Conservation (phyloP, 2,888 invertebrate species). For the Poecilus cupreus region DNA sequence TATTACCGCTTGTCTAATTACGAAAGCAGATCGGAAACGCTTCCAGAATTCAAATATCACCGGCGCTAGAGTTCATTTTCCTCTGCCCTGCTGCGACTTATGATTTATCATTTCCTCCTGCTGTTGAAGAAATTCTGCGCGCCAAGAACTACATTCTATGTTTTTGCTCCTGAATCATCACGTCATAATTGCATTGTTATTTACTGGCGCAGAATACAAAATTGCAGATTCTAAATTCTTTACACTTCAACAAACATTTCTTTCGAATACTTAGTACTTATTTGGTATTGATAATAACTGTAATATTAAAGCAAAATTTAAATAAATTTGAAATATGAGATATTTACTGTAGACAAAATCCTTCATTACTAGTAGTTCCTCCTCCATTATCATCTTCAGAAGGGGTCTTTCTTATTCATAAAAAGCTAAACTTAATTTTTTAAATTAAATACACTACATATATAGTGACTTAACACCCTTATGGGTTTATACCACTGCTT, state of each 20-base stretch:
- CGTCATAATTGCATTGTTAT: conserved; percentile 20
- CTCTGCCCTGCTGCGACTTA: conserved; percentile 18
- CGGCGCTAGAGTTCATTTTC: conserved; percentile 40
- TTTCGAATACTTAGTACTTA: no score
- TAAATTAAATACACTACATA: no score
- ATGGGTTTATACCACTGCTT: no score
- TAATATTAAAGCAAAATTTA: no score
- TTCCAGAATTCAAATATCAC: conserved; percentile 55
- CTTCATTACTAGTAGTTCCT: no score
- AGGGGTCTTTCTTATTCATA: no score
- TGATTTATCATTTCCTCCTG: conserved; percentile 51
- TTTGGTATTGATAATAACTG: no score
- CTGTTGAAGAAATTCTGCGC: background rate
- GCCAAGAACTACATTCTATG: conserved; percentile 19
- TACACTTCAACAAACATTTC: background rate
- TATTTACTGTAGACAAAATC: no score
- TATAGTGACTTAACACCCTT: no score
- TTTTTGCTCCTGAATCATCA: conserved; percentile 18
- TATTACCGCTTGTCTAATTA: conserved; percentile 59
- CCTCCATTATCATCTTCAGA: no score
- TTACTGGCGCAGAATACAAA: background rate
- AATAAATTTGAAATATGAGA: no score
- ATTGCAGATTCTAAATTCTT: background rate
- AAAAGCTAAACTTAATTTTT: no score
- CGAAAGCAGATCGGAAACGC: conserved; percentile 58